phyloP scores from a whole-genome alignment of 2,113 vertebrate species.

The Leuciscus idus region DNA sequence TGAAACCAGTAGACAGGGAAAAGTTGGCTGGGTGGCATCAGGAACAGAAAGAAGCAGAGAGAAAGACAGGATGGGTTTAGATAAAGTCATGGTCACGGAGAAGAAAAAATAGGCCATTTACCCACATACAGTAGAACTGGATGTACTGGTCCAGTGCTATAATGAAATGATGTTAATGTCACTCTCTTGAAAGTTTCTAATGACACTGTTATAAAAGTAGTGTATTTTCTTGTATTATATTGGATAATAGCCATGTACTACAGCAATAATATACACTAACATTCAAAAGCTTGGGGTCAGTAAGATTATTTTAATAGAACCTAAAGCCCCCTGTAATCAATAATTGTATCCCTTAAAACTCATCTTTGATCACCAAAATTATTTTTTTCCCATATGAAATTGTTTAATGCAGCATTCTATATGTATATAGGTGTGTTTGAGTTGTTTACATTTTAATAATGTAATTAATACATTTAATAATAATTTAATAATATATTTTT shows the following conservation, averaged over 20 bases:
- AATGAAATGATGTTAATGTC: background rate
- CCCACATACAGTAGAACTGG: background rate
- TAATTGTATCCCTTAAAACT: no score
- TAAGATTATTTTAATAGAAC: no score
- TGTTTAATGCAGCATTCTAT: no score
- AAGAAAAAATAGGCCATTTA: background rate
- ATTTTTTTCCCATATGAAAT: no score
- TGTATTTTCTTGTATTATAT: background rate
- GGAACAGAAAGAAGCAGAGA: constrained; percentile 10
- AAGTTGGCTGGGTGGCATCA: constrained; percentile 12
- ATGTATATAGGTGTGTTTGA: no score
- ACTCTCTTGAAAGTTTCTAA: constrained; percentile 1
- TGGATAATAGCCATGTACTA: background rate
- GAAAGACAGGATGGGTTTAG: background rate
- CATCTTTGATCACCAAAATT: no score
- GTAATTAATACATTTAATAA: no score
- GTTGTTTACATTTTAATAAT: no score
- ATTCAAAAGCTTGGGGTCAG: no score
- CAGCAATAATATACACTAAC: background rate
- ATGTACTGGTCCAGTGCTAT: background rate
- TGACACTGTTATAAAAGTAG: constrained; percentile 1
- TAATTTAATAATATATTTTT: no score
- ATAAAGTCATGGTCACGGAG: background rate
- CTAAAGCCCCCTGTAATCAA: no score
- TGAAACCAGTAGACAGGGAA: constrained; percentile 2